Evolutionary conservation across 2,888 invertebrate genomes (phyloP).

Genomic region (Andricus quercusramuli): DNA sequence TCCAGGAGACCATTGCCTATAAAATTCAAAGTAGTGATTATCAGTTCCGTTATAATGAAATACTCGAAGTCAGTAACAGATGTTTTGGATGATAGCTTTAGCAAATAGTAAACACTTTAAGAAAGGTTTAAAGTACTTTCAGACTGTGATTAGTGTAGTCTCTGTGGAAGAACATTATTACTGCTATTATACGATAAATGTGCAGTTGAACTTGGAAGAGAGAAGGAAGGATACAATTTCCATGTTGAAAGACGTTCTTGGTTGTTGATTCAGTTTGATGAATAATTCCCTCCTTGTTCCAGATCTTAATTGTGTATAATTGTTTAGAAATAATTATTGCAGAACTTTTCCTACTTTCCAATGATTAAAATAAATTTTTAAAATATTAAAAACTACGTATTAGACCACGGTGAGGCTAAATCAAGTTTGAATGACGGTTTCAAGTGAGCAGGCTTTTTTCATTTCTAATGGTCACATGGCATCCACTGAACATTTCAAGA

Average conservation of each 20-base stretch:
- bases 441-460: no score
- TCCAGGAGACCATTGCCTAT: conserved; percentile 76
- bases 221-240: conserved; percentile 10
- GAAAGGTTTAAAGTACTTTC: background rate
- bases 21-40: conserved; percentile 57
- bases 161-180: background rate
- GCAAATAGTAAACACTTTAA: conserved; percentile 6
- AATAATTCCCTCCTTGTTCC: background rate
- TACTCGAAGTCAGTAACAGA: background rate
- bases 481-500: no score
- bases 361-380: no score
- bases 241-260: background rate
- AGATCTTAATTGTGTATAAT: background rate
- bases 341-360: no score
- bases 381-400: no score
- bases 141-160: background rate
- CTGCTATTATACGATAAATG: conserved; percentile 27
- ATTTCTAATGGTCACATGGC: no score
- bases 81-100: background rate
- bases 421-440: no score
- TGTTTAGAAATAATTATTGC: no score
- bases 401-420: no score
- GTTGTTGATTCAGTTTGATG: conserved; percentile 8
- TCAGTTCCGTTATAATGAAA: conserved; percentile 14
- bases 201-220: conserved; percentile 21